Percentiles rank a stretch among this genome's conserved stretches.
phyloP scores from a whole-genome alignment of 2,888 invertebrate genomes.

The Agrochola macilenta region DNA sequence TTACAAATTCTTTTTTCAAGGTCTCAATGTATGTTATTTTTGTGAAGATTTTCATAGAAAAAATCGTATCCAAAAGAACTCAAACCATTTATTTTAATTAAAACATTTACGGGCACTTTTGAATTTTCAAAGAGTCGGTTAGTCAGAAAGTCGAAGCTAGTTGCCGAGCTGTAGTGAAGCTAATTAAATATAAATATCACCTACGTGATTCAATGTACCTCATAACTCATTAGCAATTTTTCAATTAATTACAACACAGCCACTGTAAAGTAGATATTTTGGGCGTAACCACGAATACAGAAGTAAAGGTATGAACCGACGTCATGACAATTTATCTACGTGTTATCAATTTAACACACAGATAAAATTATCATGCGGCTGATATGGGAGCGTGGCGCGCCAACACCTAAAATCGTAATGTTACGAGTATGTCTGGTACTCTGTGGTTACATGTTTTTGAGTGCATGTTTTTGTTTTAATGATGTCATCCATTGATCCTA shows the following conservation, averaged over 20 bases:
- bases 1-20: background rate
- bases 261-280: slow-evolving; percentile 48
- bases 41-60: background rate
- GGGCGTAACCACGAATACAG: slow-evolving; percentile 58
- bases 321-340: slow-evolving; percentile 78
- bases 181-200: background rate
- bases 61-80: background rate
- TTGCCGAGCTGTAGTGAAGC: background rate
- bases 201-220: background rate
- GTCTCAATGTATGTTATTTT: no score
- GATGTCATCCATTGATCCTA: background rate
- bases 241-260: background rate
- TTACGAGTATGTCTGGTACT: slow-evolving; percentile 50
- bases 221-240: background rate
- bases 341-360: slow-evolving; percentile 78
- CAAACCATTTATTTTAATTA: no score
- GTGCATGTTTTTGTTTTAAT: background rate
- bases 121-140: no score
- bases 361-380: slow-evolving; percentile 81
- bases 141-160: no score
- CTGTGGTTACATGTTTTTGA: slow-evolving; percentile 22
- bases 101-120: no score
- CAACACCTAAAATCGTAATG: slow-evolving; percentile 50
- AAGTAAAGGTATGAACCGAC: slow-evolving; percentile 65
- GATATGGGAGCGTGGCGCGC: slow-evolving; percentile 73